A percentile compares a stretch with the other conserved stretches of the same genome.
These are phyloP conservation scores for Auanema freiburgensis DNA, from an alignment of 2,888 invertebrate species.

Conservation along the genomic window DNA sequence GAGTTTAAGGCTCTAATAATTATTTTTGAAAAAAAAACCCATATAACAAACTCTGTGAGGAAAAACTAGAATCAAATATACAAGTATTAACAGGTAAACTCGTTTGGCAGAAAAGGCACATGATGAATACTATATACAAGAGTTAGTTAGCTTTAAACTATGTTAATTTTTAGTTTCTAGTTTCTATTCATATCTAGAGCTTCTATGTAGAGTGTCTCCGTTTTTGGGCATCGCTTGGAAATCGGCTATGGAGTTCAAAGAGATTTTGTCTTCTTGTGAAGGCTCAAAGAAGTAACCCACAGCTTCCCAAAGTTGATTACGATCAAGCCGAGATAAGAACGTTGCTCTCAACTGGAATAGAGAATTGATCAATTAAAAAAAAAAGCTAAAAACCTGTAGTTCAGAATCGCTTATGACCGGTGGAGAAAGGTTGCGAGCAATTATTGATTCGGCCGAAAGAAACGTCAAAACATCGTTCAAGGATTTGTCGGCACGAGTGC, in stretches of 20 bases:
- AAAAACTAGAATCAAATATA: too few relatives aligned
- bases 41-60: too few relatives aligned
- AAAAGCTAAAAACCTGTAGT: conserved; percentile 39
- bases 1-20: too few relatives aligned
- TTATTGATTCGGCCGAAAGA: conserved; percentile 59
- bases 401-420: conserved; percentile 49
- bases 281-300: conserved; percentile 48
- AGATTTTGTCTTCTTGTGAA: conserved; percentile 13
- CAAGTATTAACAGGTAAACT: neutral
- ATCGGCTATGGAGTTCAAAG: conserved; percentile 8
- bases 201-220: neutral
- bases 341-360: conserved; percentile 56
- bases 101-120: conserved; percentile 1
- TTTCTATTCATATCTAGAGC: neutral
- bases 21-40: too few relatives aligned
- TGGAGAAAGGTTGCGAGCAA: conserved; percentile 38
- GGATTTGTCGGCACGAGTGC: conserved; percentile 21
- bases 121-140: neutral
- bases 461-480: conserved; percentile 50
- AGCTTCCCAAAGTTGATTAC: conserved; percentile 47
- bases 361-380: conserved; percentile 3
- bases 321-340: conserved; percentile 53
- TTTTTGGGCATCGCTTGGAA: neutral
- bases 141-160: neutral
- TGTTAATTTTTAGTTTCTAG: neutral